Evolutionary conservation across 1,140 invertebrate species (phyloP), one percentile per base, ranked within the genome.

Genomic region (Kradibia gibbosae): DNA sequence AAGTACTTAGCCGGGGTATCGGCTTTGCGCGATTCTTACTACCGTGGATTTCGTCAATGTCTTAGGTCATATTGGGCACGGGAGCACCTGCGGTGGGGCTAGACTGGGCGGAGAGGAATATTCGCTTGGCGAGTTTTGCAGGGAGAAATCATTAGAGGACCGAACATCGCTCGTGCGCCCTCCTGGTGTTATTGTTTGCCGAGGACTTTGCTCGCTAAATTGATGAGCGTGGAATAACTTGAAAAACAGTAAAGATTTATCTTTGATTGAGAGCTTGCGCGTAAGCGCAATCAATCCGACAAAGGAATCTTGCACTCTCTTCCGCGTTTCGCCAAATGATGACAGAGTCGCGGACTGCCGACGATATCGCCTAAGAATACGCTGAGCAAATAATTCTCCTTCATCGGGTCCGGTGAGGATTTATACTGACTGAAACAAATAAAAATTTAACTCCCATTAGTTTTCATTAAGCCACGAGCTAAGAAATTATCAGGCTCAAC

Each of bases 301-400:
- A 83, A 74, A 71, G 82, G 78, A 50, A 83, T 90, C 53, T 86
- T 86, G 84, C 93, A 94, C 39, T 86, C 87, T 87, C 93, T 88
- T 84, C 93, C 92, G 87, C 95, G 92, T 87, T 96, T 95, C 53
- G 93, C 95, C 84, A 96, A 91, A 87, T 95, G 94, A 88, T 94
- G 94, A 88, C 95, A 97, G 31, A 97, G 92, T 81, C 93, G 92
- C 15, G 95, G 94, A 82, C 95, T 96, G 31, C 94, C 94, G 62
- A 96, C 93, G 85, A 96, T 95, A 88, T 97, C 95, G 67, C 96
- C 96, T 36, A 97, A 90, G 89, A 96, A 96, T 34, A 97, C 94
- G 86, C 95, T 96, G 73, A 97, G 92, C 48, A 97, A 91, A 86
- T 96, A 96, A 89, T 95, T 94, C 87, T 96, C 94, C 88, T 96